Evolutionary conservation across 2,797 vertebrate species (phyloP).

Genomic region (Pangasius mekongensis): DNA sequence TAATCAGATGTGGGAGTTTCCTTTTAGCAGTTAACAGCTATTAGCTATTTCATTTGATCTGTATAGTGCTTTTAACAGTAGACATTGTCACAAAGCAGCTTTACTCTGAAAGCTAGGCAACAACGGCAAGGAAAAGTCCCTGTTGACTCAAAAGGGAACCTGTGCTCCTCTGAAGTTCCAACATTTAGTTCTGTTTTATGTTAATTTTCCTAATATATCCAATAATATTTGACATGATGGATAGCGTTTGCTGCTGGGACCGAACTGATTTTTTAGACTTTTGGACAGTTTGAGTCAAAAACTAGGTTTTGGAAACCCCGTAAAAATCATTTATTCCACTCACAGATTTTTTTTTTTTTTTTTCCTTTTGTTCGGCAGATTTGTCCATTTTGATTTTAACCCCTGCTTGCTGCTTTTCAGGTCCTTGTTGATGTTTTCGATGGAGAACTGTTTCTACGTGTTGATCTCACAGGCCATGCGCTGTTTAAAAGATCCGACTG

Average conservation of each 20-base stretch:
- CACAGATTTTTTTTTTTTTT: neutral
- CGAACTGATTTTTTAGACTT: neutral
- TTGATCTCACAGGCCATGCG: slow-evolving; percentile 94
- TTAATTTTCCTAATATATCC: neutral
- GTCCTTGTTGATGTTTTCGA: slow-evolving; percentile 94
- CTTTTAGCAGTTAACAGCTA: neutral
- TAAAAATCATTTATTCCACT: neutral
- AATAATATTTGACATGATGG: neutral
- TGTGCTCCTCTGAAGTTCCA: neutral
- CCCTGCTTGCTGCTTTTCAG: slow-evolving; percentile 64
- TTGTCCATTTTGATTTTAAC: neutral
- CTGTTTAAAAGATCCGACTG: slow-evolving; percentile 86
- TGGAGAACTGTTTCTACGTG: slow-evolving; percentile 98
- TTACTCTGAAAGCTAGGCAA: neutral
- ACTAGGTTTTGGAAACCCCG: neutral
- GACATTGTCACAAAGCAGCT: neutral
- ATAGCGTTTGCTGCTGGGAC: neutral
- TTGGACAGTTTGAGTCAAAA: neutral
- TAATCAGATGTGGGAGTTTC: neutral
- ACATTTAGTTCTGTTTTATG: neutral
- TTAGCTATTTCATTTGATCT: neutral
- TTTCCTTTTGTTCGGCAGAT: neutral
- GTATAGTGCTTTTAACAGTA: too few species aligned
- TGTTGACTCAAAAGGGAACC: neutral
- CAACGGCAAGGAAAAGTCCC: neutral